Base-by-base conservation (phyloP, 2,797 vertebrate genomes). In the Champsocephalus esox region DNA sequence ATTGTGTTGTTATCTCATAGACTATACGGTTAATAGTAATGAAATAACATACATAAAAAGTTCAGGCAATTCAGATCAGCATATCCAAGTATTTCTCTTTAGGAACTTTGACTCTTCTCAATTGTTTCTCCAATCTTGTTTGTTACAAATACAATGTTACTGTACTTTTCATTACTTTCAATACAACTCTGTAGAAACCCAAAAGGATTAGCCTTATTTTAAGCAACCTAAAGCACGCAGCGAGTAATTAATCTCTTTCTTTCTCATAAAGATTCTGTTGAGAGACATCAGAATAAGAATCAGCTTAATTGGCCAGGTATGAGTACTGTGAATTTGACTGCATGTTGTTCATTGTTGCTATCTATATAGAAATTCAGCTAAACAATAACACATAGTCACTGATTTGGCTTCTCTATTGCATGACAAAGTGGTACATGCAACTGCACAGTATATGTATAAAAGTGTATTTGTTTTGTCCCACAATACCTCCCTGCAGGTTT, bases 401-500 rank as follows among this genome's bases (percentile, higher is more conserved):
- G 21, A 43, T 9, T 16, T 44, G 16, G 41, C 12, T 24, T 28
- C 32, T 55, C 3, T 57, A 7, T 21, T 19, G 28, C 48, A 38
- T 3, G 0, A 32, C 8, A n/a, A 54, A 45, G 9, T 57, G 19
- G 6, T 10, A 14, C 12, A 43, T 7, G n/a, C 41, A 24, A 4
- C 19, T 41, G 19, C 49, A 24, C 32, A 55, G 16, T 7, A 45
- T 11, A 71, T 46, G 7, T 66, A 11, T 41, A 12, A 14, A n/a
- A 64, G 16, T 73, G 4, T 24, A 19, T 16, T 41, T 66, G 14
- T 38, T 56, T 11, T 61, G 6, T 56, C 14, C 51, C 14, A 12
- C 6, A 9, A n/a, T 54, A 38, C 55, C 13, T 55, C 51, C 7
- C 12, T 56, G 50, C 84, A 99, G 98, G 97, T 73, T 99, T 97